A percentile compares a stretch with the other conserved stretches of the same genome.
These are phyloP conservation scores for Sandelia bainsii DNA, from an alignment of 2,797 vertebrate genomes.

Conservation along the genomic window DNA sequence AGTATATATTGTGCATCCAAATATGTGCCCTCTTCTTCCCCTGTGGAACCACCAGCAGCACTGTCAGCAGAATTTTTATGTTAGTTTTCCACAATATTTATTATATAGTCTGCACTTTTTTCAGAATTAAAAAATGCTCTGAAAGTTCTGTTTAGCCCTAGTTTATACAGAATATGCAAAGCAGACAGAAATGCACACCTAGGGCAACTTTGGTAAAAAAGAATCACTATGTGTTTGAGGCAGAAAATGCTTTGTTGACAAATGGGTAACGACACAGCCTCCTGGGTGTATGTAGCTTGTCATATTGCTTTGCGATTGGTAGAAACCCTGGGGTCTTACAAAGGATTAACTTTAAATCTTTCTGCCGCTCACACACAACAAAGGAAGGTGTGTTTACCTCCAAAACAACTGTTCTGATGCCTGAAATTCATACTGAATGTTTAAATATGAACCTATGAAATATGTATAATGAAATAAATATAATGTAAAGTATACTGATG, in stretches of 20 bases:
- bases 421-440: conserved; percentile 21
- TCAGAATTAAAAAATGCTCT: conserved; percentile 35
- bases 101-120: conserved; percentile 33
- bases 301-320: conserved; percentile 65
- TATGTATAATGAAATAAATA: conserved; percentile 2
- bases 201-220: conserved; percentile 61
- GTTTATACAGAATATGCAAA: conserved; percentile 61
- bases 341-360: conserved; percentile 69
- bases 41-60: conserved; percentile 20
- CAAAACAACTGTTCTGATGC: conserved; percentile 15
- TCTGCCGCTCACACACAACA: conserved; percentile 42
- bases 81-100: conserved; percentile 39
- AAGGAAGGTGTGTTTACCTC: conserved; percentile 43
- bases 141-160: conserved; percentile 47
- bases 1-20: background rate
- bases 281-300: conserved; percentile 68
- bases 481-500: background rate
- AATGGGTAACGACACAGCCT: conserved; percentile 70
- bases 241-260: conserved; percentile 76
- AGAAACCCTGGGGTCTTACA: conserved; percentile 65
- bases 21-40: conserved; percentile 24
- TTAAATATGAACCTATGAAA: background rate
- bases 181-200: conserved; percentile 61
- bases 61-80: conserved; percentile 17
- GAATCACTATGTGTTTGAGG: conserved; percentile 59